Base-by-base conservation (phyloP, 1,140 invertebrate species). In the Calliphora vicina region DNA sequence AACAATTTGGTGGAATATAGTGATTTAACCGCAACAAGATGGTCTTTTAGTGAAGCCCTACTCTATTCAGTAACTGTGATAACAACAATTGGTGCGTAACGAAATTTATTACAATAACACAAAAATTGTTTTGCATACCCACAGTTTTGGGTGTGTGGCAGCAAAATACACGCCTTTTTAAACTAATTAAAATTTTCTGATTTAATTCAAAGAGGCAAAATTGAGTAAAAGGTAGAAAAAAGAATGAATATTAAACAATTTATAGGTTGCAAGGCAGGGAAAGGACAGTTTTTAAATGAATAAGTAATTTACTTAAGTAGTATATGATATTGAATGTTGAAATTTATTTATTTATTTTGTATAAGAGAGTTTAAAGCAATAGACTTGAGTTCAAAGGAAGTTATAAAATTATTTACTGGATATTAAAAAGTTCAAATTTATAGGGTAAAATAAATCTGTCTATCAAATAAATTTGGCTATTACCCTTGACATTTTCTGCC, bases 61-160 rank as follows among this genome's bases (percentile, higher is more conserved):
- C 92, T 97, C 23, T 97, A 96, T 88, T 95, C 95, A 29, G 93
- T 97, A 84, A 96, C 95, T 80, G 94, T 97, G 86, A 95, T 97
- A 87, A 97, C 96, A 20, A 97, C 96, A 57, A 96, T 97, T 85
- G 96, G 96, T 96, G 90, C 91, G 91, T 87, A 27, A 43, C 17
- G n/a, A 25, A 78, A 76, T 27, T 6, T 27, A 15, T 15, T 23
- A 35, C 35, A 35, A 35, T 35, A 74, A 29, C 71, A 73, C 5
- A 74, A 35, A 35, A 25, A 72, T 4, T 15, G 5, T 20, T 50
- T n/a, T 50, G 12, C 45, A 50, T 50, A 50, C 45, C 6, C 4
- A 50, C 17, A 50, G 17, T 17, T 50, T 50, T 50, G 12, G 3
- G 4, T 50, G 6, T 1, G 35, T 35, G 35, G 35, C 35, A 35